Conservation (phyloP, 2,888 invertebrate species). For the Octonoba sinensis region DNA sequence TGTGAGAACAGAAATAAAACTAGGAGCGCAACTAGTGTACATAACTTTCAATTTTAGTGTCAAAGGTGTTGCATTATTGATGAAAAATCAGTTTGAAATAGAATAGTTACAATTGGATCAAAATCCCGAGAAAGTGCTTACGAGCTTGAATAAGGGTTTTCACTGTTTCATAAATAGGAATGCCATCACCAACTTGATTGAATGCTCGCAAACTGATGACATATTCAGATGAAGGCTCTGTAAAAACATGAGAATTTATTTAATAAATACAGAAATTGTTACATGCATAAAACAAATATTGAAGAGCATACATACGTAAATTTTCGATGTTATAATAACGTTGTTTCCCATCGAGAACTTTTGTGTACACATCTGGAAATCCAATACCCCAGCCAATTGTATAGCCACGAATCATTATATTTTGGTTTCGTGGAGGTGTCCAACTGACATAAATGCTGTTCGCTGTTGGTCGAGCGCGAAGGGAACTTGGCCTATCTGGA, state of each 20-base stretch:
- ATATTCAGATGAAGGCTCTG: slow-evolving; percentile 92
- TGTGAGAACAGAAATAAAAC: no score
- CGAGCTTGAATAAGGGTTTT: slow-evolving; percentile 76
- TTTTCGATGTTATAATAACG: slow-evolving; percentile 84
- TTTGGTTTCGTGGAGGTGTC: slow-evolving; percentile 84
- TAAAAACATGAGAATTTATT: background rate
- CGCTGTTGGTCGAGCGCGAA: slow-evolving; percentile 83
- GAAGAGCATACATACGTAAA: slow-evolving; percentile 76
- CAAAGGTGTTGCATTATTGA: no score
- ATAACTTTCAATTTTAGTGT: no score
- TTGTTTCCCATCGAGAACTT: slow-evolving; percentile 84
- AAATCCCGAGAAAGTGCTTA: slow-evolving; percentile 65
- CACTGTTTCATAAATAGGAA: slow-evolving; percentile 91
- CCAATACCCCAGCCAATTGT: slow-evolving; percentile 96
- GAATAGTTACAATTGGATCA: no score
- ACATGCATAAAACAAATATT: background rate
- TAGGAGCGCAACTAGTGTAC: no score
- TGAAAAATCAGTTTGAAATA: no score
- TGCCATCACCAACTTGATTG: slow-evolving; percentile 91
- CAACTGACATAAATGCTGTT: slow-evolving; percentile 91
- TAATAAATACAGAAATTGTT: background rate
- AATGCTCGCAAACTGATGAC: slow-evolving; percentile 93
- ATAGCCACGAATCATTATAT: slow-evolving; percentile 89
- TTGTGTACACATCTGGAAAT: slow-evolving; percentile 88
- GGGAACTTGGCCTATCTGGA: slow-evolving; percentile 85